These are phyloP conservation scores for Andrena chrysosceles DNA, from an alignment of 2,888 invertebrate species.

Conservation along the genomic window DNA sequence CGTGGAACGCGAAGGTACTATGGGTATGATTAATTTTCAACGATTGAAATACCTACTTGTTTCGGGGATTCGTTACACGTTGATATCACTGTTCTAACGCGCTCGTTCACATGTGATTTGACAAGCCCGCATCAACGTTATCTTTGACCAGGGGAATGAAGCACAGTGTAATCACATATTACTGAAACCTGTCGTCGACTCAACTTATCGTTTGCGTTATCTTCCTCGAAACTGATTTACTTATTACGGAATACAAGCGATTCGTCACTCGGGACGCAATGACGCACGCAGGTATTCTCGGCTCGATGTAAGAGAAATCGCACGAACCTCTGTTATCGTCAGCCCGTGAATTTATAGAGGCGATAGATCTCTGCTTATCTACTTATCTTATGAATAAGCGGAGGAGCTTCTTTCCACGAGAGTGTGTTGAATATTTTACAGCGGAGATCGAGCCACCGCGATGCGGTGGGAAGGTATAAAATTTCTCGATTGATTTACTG, in stretches of 20 bases:
- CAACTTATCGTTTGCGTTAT: conserved; percentile 30
- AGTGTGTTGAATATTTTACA: not conserved
- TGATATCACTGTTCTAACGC: not conserved
- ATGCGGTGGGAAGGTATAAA: not conserved
- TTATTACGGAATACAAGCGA: not conserved
- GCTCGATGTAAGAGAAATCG: not conserved
- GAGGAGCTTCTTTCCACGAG: not conserved
- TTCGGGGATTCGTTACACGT: not conserved
- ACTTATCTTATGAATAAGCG: conserved; percentile 8
- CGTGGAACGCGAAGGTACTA: too few species aligned
- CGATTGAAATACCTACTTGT: not conserved
- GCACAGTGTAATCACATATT: not conserved
- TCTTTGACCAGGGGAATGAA: not conserved
- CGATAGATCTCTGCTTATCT: conserved; percentile 1
- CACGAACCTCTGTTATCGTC: conserved; percentile 11
- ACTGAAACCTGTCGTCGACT: not conserved
- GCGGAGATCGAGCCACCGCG: not conserved
- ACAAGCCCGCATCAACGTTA: not conserved
- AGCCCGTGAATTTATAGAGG: conserved; percentile 7
- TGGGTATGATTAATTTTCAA: conserved; percentile 2
- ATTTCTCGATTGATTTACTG: conserved; percentile 3
- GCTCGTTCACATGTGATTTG: not conserved
- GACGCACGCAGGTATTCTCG: conserved; percentile 18
- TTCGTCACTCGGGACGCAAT: conserved; percentile 26
- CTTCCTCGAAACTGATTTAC: conserved; percentile 21